phyloP scores from a whole-genome alignment of 2,113 vertebrate genomes.

The Baryphthengus martii region DNA sequence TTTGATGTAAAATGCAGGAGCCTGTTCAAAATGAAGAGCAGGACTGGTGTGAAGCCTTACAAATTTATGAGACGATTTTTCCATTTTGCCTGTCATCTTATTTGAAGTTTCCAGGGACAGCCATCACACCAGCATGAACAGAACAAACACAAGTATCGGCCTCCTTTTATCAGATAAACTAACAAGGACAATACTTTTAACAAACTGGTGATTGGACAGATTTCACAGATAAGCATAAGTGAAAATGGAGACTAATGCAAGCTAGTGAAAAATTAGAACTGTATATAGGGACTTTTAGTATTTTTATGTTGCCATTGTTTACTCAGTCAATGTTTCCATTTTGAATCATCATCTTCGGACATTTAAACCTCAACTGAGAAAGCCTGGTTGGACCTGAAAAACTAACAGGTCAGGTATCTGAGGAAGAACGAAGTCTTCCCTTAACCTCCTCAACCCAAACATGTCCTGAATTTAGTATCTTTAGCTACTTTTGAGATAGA shows the following conservation, averaged over 20 bases:
- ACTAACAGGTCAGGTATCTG: background rate
- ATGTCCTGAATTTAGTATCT: background rate
- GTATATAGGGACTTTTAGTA: background rate
- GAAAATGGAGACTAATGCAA: background rate
- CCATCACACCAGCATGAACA: background rate
- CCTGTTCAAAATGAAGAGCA: background rate
- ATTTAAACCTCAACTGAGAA: background rate
- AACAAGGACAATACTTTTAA: background rate
- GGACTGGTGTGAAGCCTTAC: background rate
- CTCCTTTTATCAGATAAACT: background rate
- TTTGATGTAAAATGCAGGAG: background rate
- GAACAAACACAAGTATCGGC: background rate
- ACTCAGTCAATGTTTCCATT: slow-evolving; percentile 15
- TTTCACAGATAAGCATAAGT: background rate
- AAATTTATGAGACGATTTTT: background rate
- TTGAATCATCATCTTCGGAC: background rate
- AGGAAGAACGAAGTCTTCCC: background rate
- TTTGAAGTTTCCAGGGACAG: background rate
- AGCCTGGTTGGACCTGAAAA: background rate
- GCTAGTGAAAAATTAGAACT: background rate
- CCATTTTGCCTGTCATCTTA: background rate
- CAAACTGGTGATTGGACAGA: background rate
- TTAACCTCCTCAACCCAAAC: background rate
- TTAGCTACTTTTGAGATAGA: background rate
- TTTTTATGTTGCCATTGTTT: background rate